A percentile compares a stretch with the other conserved stretches of the same genome.
phyloP scores from a whole-genome alignment of 2,797 vertebrate genomes.

The Columba guinea region DNA sequence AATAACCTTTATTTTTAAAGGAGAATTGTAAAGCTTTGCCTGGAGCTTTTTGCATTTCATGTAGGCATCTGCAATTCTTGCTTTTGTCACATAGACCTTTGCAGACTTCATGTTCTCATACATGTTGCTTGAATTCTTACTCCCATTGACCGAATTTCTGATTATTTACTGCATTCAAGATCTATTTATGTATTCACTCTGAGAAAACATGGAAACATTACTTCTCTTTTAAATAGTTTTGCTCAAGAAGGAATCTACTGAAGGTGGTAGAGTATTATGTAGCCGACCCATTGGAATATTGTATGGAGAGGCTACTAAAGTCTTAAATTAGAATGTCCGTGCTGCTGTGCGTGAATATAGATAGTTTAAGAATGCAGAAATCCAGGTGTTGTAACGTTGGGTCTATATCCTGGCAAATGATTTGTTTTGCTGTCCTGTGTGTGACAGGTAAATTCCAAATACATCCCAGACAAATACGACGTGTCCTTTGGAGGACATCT shows the following conservation, averaged over 20 bases:
- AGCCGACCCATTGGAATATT: neutral
- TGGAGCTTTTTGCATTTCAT: neutral
- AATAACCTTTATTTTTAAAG: neutral
- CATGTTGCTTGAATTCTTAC: neutral
- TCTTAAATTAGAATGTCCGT: neutral
- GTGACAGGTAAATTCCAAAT: neutral
- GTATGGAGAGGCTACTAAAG: neutral
- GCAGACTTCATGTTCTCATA: neutral
- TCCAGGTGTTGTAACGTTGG: neutral
- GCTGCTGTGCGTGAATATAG: neutral
- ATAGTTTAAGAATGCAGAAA: neutral
- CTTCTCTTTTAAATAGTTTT: neutral
- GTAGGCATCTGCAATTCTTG: neutral
- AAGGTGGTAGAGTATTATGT: neutral
- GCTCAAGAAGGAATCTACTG: neutral
- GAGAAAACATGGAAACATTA: neutral
- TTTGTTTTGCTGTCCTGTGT: neutral
- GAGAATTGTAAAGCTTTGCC: neutral
- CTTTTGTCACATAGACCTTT: neutral
- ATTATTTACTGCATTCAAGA: neutral
- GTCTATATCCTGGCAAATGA: neutral
- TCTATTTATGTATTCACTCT: neutral
- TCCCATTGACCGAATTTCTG: neutral
- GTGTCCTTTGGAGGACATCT: neutral
- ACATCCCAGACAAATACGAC: neutral